Base-by-base conservation (phyloP, 2,888 invertebrate genomes). In the Uloborus plumipes region DNA sequence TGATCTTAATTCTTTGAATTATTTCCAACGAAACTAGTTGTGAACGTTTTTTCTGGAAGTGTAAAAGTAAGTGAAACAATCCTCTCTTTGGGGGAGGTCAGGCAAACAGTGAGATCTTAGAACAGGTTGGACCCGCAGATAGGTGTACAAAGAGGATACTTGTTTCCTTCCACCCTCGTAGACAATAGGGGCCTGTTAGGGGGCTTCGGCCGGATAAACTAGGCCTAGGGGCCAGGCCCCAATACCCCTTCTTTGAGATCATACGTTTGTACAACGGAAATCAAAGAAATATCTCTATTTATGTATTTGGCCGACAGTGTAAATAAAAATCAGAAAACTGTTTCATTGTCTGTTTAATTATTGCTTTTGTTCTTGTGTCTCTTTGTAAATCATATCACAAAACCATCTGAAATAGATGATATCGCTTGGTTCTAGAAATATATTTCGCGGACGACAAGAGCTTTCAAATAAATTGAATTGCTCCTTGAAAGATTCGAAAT, bases 251-350 rank as follows among this genome's bases (percentile, higher is more conserved):
- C 76, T 69, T 62, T 51, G 76, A 69, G 69, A 69, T 69, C 72
- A 79, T 80, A 80, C 73, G 79, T 80, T 80, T 80, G 69, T 80
- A 80, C 65, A 72, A 73, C n/a, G 73, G 73, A 73, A 73, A 73
- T 73, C 50, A 62, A 80, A 69, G 73, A 80, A 80, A 80, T 73
- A 80, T 80, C 76, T 76, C 76, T 76, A 80, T 80, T 80, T 80
- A 80, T 80, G 79, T 80, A 80, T 80, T 73, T 80, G 79, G 79
- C 79, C 62, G 61, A 73, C 64, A 80, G 79, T 80, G 79, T 80
- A 80, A 80, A 80, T 80, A 80, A 80, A 80, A 77, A 67, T 31
- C 47, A 50, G 50, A 66, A 64, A 72, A 67, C 39, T 67, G 75
- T 75, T 67, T 62, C 31, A 31, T 15, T 31, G 61, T 62, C 61